These are phyloP conservation scores for Siphamia tubifer DNA, from an alignment of 2,113 vertebrate genomes.

Conservation along the genomic window DNA sequence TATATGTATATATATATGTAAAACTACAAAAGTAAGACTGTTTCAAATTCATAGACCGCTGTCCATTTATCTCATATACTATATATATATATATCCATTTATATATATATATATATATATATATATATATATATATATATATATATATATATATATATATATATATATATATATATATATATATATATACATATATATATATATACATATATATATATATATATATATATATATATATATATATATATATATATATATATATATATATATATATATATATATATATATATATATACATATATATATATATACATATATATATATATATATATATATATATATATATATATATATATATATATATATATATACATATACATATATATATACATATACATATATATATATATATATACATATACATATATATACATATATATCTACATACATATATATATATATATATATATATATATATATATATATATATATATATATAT, in stretches of 20 bases:
- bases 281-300: conserved; percentile 63
- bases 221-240: conserved; percentile 54
- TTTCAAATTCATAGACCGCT: conserved; percentile 94
- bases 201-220: conserved; percentile 61
- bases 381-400: conserved; percentile 54
- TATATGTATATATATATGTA: conserved; percentile 81
- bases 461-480: conserved; percentile 19
- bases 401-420: conserved; percentile 64
- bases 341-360: conserved; percentile 50
- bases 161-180: conserved; percentile 60
- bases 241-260: conserved; percentile 63
- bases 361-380: conserved; percentile 64
- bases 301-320: conserved; percentile 62
- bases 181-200: conserved; percentile 63
- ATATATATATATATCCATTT: conserved; percentile 38
- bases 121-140: conserved; percentile 45
- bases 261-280: conserved; percentile 57
- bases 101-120: conserved; percentile 64
- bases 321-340: conserved; percentile 64
- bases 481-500: conserved; percentile 51
- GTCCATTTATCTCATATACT: conserved; percentile 81
- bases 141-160: conserved; percentile 64
- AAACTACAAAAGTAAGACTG: conserved; percentile 99
- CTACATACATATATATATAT: conserved; percentile 22
- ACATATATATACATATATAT: conserved; percentile 60